Evolutionary conservation across 2,797 vertebrate species (phyloP).

Genomic region (Artibeus lituratus): DNA sequence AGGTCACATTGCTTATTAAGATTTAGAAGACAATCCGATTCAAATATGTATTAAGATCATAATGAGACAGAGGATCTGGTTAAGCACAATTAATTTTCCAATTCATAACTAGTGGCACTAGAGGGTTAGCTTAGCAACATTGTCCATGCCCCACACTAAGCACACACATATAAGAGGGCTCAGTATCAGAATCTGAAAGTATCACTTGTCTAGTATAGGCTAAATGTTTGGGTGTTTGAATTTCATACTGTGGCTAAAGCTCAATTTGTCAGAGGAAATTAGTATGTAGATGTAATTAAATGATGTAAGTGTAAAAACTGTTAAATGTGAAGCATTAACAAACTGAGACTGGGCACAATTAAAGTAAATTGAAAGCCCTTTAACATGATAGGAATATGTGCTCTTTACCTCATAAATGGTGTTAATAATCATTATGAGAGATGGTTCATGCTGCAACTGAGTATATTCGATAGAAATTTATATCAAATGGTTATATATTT

Average conservation of each 20-base stretch:
- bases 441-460: not conserved
- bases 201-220: not conserved
- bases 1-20: not conserved
- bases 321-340: not conserved
- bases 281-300: not conserved
- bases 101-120: not conserved
- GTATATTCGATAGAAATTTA: not conserved
- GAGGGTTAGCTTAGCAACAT: not conserved
- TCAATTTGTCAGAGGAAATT: constrained; percentile 43
- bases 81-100: not conserved
- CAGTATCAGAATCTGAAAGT: not conserved
- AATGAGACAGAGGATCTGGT: not conserved
- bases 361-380: constrained; percentile 2
- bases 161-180: not conserved
- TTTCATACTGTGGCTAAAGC: not conserved
- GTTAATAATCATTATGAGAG: constrained; percentile 2
- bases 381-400: not conserved
- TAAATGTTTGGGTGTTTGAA: constrained; percentile 28
- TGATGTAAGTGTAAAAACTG: not conserved
- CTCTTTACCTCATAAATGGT: not conserved
- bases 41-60: not conserved
- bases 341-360: not conserved
- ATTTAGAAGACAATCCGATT: not conserved
- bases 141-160: not conserved
- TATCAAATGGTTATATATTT: constrained; percentile 29